These are phyloP conservation scores for Andrena dorsata DNA, from an alignment of 2,888 invertebrate species.

Conservation along the genomic window DNA sequence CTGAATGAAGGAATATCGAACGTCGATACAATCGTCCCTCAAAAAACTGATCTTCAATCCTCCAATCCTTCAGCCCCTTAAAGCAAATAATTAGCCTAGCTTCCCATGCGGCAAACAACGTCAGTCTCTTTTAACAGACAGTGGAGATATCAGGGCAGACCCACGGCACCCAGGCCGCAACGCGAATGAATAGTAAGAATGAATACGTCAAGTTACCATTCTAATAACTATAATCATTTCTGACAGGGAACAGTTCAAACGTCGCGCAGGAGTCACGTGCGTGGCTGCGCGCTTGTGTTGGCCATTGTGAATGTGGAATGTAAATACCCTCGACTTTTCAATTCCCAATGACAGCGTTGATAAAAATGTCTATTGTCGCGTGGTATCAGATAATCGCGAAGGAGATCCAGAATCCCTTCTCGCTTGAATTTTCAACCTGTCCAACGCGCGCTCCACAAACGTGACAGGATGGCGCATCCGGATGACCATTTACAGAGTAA, in stretches of 20 bases:
- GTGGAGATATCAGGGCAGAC: not conserved
- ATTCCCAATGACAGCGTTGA: not conserved
- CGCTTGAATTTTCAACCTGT: not conserved
- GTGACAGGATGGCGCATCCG: not conserved
- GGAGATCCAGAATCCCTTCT: constrained; percentile 4
- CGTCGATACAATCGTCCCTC: constrained; percentile 5
- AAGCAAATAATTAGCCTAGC: not conserved
- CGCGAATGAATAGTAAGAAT: not conserved
- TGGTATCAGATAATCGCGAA: not conserved
- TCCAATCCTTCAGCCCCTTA: not conserved
- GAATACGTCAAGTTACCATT: not conserved
- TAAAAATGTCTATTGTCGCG: not conserved
- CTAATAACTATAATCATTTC: not conserved
- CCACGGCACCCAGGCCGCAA: not conserved
- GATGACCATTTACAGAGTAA: not conserved
- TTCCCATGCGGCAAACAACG: not conserved
- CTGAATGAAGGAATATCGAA: not conserved
- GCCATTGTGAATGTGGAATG: constrained; percentile 9
- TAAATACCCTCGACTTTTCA: not conserved
- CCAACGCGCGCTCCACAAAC: not conserved
- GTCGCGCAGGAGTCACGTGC: constrained; percentile 4
- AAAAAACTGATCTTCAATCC: not conserved
- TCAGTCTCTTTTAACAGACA: not conserved
- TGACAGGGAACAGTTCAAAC: not conserved
- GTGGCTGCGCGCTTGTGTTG: not conserved